Percentiles rank a stretch among this genome's conserved stretches.
Conservation (phyloP, 2,888 invertebrate species). For the Lordiphosa fenestrarum region DNA sequence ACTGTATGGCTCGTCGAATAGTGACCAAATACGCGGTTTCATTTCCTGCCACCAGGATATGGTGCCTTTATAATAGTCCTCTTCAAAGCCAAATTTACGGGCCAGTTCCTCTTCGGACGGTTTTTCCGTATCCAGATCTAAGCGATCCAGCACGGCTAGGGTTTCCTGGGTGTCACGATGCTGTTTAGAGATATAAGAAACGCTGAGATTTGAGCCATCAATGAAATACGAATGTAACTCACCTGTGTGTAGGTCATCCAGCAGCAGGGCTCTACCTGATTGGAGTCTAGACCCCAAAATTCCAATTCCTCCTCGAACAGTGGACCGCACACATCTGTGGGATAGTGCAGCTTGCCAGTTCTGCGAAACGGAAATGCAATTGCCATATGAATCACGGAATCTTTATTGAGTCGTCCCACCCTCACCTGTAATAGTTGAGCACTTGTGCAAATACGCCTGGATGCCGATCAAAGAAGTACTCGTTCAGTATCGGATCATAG, state of each 20-base stretch:
- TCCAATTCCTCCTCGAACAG: conserved; percentile 99
- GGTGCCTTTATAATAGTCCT: conserved; percentile 94
- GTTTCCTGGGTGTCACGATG: conserved; percentile 99
- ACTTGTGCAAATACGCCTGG: conserved; percentile 98
- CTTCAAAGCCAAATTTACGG: conserved; percentile 97
- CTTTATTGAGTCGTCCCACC: too few relatives aligned
- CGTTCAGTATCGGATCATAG: conserved; percentile 99
- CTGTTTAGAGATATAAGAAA: conserved; percentile 79
- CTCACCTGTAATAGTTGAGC: conserved; percentile 96
- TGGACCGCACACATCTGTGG: conserved; percentile 99
- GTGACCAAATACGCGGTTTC: conserved; percentile 98
- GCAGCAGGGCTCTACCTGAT: conserved; percentile 99
- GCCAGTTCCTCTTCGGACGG: conserved; percentile 99
- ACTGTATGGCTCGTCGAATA: conserved; percentile 99
- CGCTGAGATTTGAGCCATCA: too few relatives aligned
- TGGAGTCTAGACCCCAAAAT: conserved; percentile 99
- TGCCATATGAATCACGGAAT: not conserved
- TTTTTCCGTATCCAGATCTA: conserved; percentile 98
- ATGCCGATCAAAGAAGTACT: conserved; percentile 99
- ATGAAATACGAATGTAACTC: conserved; percentile 11
- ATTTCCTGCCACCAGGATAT: conserved; percentile 98
- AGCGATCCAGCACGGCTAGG: conserved; percentile 96
- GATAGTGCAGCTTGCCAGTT: conserved; percentile 99
- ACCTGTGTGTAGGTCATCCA: conserved; percentile 99
- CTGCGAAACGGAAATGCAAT: conserved; percentile 79